phyloP scores from a whole-genome alignment of 2,113 vertebrate species.

The Paramormyrops kingsleyae region DNA sequence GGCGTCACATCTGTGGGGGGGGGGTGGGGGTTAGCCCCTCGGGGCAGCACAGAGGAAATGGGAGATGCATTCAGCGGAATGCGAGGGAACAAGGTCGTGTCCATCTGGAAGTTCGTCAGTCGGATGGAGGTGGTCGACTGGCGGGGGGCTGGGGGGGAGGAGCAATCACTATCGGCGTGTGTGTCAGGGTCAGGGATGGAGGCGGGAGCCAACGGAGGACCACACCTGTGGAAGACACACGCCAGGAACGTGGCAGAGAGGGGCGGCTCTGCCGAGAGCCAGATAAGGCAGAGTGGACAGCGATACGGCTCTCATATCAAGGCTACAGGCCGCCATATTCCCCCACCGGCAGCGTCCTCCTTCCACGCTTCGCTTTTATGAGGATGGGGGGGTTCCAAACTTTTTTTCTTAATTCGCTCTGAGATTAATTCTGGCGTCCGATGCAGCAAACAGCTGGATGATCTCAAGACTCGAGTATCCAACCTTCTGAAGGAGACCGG shows the following conservation, averaged over 20 bases:
- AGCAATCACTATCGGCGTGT: conserved; percentile 7
- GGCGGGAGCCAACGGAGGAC: conserved; percentile 43
- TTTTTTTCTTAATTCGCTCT: not conserved
- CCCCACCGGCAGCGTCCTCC: not conserved
- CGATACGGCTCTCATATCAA: conserved; percentile 53
- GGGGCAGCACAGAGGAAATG: conserved; percentile 21
- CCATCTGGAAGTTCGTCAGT: conserved; percentile 38
- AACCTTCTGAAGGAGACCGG: not conserved
- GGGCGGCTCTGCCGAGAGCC: conserved; percentile 40
- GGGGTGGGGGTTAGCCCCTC: not conserved
- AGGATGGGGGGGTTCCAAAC: not conserved
- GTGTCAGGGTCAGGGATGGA: conserved; percentile 60
- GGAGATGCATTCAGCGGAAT: conserved; percentile 40
- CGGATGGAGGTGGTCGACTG: conserved; percentile 14
- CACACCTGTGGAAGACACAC: conserved; percentile 69
- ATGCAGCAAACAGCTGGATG: not conserved
- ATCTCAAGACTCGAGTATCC: not conserved
- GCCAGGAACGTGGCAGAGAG: conserved; percentile 61
- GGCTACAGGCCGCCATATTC: conserved; percentile 37
- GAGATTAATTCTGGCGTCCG: not conserved
- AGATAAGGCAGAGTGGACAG: conserved; percentile 41
- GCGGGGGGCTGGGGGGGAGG: not conserved
- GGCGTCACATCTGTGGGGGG: conserved; percentile 16
- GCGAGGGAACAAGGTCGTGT: conserved; percentile 57
- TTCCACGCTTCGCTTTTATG: not conserved